Percentiles rank a stretch among this genome's conserved stretches.
Conservation (phyloP, 1,140 invertebrate genomes). For the Olivierus martensii region DNA sequence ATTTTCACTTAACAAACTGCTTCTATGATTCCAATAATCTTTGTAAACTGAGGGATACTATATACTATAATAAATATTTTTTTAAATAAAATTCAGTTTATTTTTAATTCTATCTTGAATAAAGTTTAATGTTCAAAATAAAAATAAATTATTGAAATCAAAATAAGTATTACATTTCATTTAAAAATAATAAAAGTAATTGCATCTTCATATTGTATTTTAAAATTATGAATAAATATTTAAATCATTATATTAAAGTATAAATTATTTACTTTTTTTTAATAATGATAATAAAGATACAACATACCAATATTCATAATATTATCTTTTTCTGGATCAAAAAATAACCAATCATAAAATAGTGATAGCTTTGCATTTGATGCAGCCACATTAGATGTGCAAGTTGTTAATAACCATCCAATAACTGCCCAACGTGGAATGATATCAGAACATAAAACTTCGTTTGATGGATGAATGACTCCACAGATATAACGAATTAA, state of each 20-base stretch:
- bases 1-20: too few species aligned
- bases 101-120: too few species aligned
- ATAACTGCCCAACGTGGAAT: slow-evolving; percentile 97
- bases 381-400: slow-evolving; percentile 82
- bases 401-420: slow-evolving; percentile 92
- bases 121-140: too few species aligned
- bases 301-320: slow-evolving; percentile 85
- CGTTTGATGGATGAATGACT: slow-evolving; percentile 95
- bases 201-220: background rate
- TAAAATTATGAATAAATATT: background rate
- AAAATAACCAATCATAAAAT: slow-evolving; percentile 97
- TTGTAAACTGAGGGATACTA: too few species aligned
- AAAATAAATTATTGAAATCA: too few species aligned
- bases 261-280: too few species aligned
- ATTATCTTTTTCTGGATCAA: slow-evolving; percentile 87
- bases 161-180: too few species aligned
- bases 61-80: too few species aligned
- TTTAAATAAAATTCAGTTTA: too few species aligned
- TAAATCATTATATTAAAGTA: background rate
- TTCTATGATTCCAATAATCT: too few species aligned
- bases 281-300: background rate
- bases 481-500: slow-evolving; percentile 95
- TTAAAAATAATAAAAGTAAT: too few species aligned
- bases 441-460: slow-evolving; percentile 92
- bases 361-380: slow-evolving; percentile 90